Percentiles rank a stretch among this genome's conserved stretches.
Conservation (phyloP, 2,888 invertebrate species). For the Yponomeuta cagnagella region DNA sequence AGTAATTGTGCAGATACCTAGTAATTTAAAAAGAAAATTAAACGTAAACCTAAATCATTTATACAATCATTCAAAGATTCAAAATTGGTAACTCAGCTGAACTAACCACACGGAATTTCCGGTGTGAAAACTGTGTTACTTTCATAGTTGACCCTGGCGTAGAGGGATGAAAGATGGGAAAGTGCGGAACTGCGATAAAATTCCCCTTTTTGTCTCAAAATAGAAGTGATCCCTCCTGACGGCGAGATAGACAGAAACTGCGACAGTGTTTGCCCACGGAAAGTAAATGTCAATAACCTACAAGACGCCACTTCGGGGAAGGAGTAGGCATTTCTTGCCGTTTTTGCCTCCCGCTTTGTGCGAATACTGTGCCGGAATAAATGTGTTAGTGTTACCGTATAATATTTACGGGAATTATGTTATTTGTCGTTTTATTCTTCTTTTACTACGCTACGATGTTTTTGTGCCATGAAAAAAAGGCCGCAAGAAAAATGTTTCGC, state of each 20-base stretch:
- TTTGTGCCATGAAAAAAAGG: too few species aligned
- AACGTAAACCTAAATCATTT: too few species aligned
- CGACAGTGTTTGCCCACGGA: constrained; percentile 60
- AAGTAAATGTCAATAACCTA: constrained; percentile 74
- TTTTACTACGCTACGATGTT: not conserved
- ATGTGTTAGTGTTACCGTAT: not conserved
- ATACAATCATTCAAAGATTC: too few species aligned
- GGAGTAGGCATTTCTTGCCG: constrained; percentile 37
- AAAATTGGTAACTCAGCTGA: too few species aligned
- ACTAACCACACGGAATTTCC: too few species aligned
- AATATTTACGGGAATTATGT: not conserved
- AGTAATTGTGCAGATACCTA: too few species aligned
- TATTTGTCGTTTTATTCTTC: not conserved
- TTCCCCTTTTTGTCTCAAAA: constrained; percentile 13
- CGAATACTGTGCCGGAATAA: not conserved
- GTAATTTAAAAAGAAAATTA: too few species aligned
- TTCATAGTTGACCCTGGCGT: too few species aligned
- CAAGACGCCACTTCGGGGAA: constrained; percentile 53
- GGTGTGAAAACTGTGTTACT: too few species aligned
- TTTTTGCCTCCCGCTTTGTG: constrained; percentile 23
- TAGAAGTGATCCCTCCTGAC: not conserved
- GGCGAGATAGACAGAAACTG: constrained; percentile 46
- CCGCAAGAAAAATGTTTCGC: too few species aligned
- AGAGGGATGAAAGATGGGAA: constrained; percentile 8
- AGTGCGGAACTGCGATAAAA: not conserved